Evolutionary conservation across 2,888 invertebrate genomes (phyloP).

Genomic region (Aphidius colemani): DNA sequence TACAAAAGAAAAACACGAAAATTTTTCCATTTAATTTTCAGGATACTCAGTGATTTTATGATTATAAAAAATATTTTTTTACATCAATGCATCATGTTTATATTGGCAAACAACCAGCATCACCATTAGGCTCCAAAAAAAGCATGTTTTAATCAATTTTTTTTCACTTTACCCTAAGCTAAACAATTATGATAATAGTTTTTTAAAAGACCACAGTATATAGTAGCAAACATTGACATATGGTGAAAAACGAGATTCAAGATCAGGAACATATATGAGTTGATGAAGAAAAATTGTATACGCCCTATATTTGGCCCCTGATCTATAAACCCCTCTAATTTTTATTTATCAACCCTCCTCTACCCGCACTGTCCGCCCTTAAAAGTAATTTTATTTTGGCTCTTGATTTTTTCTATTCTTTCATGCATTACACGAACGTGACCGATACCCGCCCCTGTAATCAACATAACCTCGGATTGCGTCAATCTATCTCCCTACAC

Average conservation of each 20-base stretch:
- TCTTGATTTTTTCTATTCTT: slow-evolving; percentile 31
- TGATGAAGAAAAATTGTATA: slow-evolving; percentile 27
- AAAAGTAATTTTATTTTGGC: slow-evolving; percentile 23
- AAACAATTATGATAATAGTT: slow-evolving; percentile 51
- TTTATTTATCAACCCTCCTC: slow-evolving; percentile 15
- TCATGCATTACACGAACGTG: slow-evolving; percentile 32
- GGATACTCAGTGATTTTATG: no score
- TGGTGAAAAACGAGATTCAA: slow-evolving; percentile 40
- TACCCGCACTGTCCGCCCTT: slow-evolving; percentile 9
- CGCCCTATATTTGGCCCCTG: slow-evolving; percentile 4
- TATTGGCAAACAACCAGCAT: no score
- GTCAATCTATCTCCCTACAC: slow-evolving; percentile 19
- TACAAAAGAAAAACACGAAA: not conserved
- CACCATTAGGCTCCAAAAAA: not conserved
- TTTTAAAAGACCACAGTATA: slow-evolving; percentile 48
- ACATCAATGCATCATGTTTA: no score
- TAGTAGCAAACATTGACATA: slow-evolving; percentile 54
- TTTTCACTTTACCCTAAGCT: no score
- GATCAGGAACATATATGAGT: slow-evolving; percentile 31
- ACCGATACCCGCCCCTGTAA: slow-evolving; percentile 58
- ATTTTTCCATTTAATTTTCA: no score
- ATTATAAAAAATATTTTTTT: no score
- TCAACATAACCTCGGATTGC: slow-evolving; percentile 52
- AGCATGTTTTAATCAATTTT: not conserved
- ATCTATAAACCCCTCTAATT: slow-evolving; percentile 17